Base-by-base conservation (phyloP, 2,888 invertebrate genomes). In the Stenolophus ochropezus region DNA sequence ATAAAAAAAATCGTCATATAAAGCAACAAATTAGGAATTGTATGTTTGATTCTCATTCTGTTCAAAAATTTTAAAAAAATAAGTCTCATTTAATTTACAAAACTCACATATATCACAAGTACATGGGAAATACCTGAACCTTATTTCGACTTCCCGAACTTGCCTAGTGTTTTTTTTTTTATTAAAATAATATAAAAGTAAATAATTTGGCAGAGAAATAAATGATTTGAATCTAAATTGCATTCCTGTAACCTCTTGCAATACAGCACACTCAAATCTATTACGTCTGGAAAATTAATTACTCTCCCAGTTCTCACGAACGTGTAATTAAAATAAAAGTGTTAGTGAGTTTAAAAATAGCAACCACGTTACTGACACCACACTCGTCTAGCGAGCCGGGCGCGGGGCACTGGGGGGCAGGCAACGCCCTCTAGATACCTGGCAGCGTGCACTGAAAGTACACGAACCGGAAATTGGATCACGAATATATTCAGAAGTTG, bases 401-500 rank as follows among this genome's bases (percentile, higher is more conserved):
- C 14, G 47, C 1, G 18, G 42, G 11, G 42, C 1, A 5, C 14
- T 0, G 18, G 21, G 23, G 25, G 23, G 47, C 51, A 61, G 61
- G 42, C 61, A 49, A 78, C 69, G 49, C 69, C 71, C 71, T 56
- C 80, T 69, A 42, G 79, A 47, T 69, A 69, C 69, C 49, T 81
- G 69, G 51, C 79, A 71, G 80, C 58, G 69, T 79, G 69, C 51
- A 73, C 80, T 81, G 81, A 75, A 81, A 81, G 81, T 81, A 81
- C 81, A 81, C 75, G 75, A 73, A 80, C 74, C 81, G 81, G 81
- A 81, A 81, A 81, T 81, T 81, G 81, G 81, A 81, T 81, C 81
- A 81, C 81, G 81, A 81, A 81, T 81, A 81, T 81, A 81, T 81
- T 81, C 81, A 81, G 81, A 81, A 81, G 81, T 81, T 81, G 81